A percentile compares a stretch with the other conserved stretches of the same genome.
These are phyloP conservation scores for Ramphastos sulfuratus DNA, from an alignment of 2,113 vertebrate species.

Conservation along the genomic window DNA sequence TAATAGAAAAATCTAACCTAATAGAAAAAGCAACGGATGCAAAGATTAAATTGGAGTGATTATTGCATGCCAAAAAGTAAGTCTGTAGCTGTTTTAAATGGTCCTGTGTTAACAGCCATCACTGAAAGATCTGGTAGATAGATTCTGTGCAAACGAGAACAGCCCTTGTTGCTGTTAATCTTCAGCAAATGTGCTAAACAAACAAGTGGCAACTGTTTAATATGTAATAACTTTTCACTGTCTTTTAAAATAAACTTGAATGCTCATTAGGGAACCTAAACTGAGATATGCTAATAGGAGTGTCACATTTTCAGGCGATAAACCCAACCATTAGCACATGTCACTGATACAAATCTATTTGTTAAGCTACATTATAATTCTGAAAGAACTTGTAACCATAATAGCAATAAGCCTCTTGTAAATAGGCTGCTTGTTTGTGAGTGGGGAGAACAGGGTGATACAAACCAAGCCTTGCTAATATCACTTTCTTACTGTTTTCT, in stretches of 20 bases:
- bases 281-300: slow-evolving; percentile 7
- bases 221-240: slow-evolving; percentile 9
- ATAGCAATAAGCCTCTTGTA: not conserved
- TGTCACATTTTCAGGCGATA: not conserved
- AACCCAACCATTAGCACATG: not conserved
- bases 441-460: not conserved
- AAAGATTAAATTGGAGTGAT: not conserved
- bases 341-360: not conserved
- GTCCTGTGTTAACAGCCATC: not conserved
- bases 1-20: not conserved
- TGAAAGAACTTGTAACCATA: not conserved
- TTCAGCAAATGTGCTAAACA: not conserved
- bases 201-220: slow-evolving; percentile 38
- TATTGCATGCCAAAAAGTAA: not conserved
- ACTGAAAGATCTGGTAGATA: not conserved
- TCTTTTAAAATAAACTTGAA: slow-evolving; percentile 48
- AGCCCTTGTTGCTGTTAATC: not conserved
- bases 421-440: not conserved
- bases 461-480: not conserved
- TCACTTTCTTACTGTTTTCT: not conserved
- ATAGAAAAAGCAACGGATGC: not conserved
- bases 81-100: not conserved
- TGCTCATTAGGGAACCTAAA: slow-evolving; percentile 8
- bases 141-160: not conserved
- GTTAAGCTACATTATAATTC: slow-evolving; percentile 7